Base-by-base conservation (phyloP, 2,888 invertebrate genomes). In the Craniophora ligustri region DNA sequence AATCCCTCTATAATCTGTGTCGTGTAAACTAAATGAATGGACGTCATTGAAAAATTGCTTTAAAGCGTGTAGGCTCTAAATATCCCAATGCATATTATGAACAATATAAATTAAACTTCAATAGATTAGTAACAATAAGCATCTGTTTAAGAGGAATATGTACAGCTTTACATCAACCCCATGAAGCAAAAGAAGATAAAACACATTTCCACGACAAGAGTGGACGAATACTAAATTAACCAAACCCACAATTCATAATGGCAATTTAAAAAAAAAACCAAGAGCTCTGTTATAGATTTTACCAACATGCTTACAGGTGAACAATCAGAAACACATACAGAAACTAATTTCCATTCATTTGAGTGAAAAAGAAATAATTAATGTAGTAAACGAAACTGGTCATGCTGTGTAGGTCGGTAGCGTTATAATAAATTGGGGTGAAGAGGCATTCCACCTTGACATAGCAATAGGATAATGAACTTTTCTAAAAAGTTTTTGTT, bases 151-250 rank as follows among this genome's bases (percentile, higher is more conserved):
- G 13, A 69, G 34, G 28, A 74, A 60, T 74, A 72, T 74, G 53
- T 72, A 72, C 72, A 72, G 46, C 49, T 58, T 58, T 35, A 73
- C 56, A 67, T 67, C 39, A 58, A 56, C 45, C 67, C 67, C 59
- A 38, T 41, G 11, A 67, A 67, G 60, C 64, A 38, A 67, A 71
- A 42, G 34, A 48, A 48, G 35, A 30, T 34, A 55, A 41, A 46
- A 67, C 36, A 46, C 31, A 41, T 30, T 34, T 40, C 42, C 31
- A 59, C 58, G 21, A 26, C n/a, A 61, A 35, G 32, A 41, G 13
- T 42, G 36, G 44, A 62, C 54, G 49, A 19, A 39, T 38, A 59
- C 51, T 14, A 48, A 58, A 48, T 32, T 13, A 68, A 60, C 53
- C 41, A 70, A 67, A 53, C 48, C 73, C 67, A 62, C 51, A 30